These are phyloP conservation scores for Brachionus asplanchnoidis DNA, from an alignment of 1,140 invertebrate species.

Conservation along the genomic window DNA sequence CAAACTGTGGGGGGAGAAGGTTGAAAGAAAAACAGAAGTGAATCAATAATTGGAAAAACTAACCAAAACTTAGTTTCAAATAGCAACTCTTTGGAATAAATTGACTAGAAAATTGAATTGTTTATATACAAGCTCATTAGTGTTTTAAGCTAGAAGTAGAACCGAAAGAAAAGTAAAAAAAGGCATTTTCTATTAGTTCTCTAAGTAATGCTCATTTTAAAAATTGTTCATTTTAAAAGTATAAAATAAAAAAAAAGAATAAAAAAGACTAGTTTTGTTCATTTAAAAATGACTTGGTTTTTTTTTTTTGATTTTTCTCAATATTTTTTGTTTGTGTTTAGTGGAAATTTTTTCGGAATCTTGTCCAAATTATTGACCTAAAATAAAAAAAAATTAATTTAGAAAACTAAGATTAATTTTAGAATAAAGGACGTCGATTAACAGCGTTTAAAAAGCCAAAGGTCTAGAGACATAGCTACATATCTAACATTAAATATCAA, in stretches of 20 bases:
- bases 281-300: not conserved
- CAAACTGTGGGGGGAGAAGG: not conserved
- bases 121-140: constrained; percentile 6
- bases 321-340: not conserved
- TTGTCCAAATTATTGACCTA: not conserved
- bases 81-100: not conserved
- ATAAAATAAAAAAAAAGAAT: not conserved
- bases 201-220: not conserved
- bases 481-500: not conserved
- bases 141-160: constrained; percentile 3
- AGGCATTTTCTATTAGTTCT: constrained; percentile 10
- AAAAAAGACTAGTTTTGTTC: constrained; percentile 21
- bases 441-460: not conserved
- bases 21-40: not conserved
- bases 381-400: not conserved
- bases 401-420: not conserved
- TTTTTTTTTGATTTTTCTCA: not conserved
- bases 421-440: not conserved
- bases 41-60: not conserved
- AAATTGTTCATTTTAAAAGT: not conserved
- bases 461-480: not conserved
- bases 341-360: not conserved
- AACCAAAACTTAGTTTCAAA: not conserved
- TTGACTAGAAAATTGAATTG: not conserved
- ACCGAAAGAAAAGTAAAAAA: not conserved